Evolutionary conservation across 2,888 invertebrate genomes (phyloP), one percentile per base, ranked within the genome.

Genomic region (Ceratothoa steindachneri): DNA sequence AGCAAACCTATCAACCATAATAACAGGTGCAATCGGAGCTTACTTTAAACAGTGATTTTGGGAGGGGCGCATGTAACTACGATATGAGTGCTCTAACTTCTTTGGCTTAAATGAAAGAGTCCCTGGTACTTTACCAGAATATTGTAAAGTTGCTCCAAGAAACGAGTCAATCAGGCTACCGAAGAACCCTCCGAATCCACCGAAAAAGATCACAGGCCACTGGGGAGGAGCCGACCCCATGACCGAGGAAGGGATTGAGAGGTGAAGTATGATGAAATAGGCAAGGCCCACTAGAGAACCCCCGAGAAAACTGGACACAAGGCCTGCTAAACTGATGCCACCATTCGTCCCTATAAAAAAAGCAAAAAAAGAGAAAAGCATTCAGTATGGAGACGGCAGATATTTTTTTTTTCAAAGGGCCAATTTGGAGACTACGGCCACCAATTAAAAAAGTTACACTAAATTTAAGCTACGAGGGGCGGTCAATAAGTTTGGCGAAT

Each of bases 141-240:
- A 95, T 85, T 95, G 95, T 60, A 93, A 83, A 5, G 91, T 90
- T 1, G 93, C 95, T 65, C 95, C 95, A 55, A 95, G 85, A 30
- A 92, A 75, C 0, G 95, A 95, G 84, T 95, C 95, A 71, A 94
- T 85, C 0, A 93, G 75, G 73, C 93, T 93, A 0, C 95, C 95
- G 30, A 91, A 82, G 5, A 94, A 85, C 0, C 95, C 95, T 41
- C 89, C 90, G 12, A 91, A 81, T 0, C 88, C 89, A 7, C 91
- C 93, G 81, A 89, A 86, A 0, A 90, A 68, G 70, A 95, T 87
- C 0, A 94, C 85, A 0, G 92, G 92, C 91, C 91, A 93, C 83
- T 94, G 93, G 5, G 84, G 74, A 0, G 76, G 77, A 9, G 74
- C 70, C 4, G 68, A 41, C 5, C 71, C 64, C 71, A 77, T 71